phyloP scores from a whole-genome alignment of 2,888 invertebrate genomes.

The Sesia bembeciformis region DNA sequence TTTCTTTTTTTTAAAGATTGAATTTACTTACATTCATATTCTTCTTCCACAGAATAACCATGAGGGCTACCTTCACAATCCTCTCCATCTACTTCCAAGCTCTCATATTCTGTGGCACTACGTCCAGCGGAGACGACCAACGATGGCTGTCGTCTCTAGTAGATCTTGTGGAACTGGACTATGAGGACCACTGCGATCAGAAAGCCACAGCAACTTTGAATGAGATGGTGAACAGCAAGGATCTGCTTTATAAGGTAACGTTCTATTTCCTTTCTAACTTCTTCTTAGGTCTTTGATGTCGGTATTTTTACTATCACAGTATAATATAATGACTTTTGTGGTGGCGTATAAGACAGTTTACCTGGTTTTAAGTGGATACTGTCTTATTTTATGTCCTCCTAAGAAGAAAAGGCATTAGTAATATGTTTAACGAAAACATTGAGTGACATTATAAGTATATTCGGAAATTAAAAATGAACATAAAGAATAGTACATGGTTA shows the following conservation, averaged over 20 bases:
- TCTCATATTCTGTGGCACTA: conserved; percentile 45
- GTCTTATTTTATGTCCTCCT: no score
- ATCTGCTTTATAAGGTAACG: conserved; percentile 1
- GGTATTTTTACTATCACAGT: no score
- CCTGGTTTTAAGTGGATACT: no score
- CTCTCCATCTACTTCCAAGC: conserved; percentile 39
- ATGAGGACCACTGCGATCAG: conserved; percentile 58
- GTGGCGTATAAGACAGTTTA: no score
- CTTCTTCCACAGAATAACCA: conserved; percentile 34
- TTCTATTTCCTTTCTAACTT: neutral
- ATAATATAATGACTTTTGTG: no score
- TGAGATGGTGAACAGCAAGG: conserved; percentile 40
- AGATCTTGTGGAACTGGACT: conserved; percentile 61
- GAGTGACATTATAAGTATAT: no score
- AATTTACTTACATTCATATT: neutral
- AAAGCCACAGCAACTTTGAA: conserved; percentile 54
- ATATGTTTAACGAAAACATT: no score
- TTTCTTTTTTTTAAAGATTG: no score
- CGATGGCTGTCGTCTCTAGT: conserved; percentile 50
- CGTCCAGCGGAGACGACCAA: conserved; percentile 45
- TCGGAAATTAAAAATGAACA: no score
- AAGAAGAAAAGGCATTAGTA: no score
- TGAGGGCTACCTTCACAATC: conserved; percentile 40
- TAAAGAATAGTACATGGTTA: no score
- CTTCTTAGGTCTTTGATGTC: no score